phyloP scores from a whole-genome alignment of 2,888 invertebrate species.

The Belgica antarctica region DNA sequence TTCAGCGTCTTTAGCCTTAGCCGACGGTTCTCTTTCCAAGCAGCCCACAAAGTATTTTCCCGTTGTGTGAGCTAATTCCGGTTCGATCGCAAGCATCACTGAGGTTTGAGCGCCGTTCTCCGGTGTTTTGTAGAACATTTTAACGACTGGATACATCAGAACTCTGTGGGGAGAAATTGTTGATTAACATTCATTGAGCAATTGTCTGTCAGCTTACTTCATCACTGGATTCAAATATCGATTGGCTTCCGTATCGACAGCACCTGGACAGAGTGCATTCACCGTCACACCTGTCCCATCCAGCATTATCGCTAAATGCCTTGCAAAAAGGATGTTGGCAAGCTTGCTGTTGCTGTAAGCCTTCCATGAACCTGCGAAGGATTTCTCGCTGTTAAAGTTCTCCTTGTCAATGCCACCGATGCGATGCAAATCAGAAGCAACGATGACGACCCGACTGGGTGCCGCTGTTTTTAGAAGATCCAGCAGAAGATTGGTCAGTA shows the following conservation, averaged over 20 bases:
- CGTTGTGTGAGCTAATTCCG: conserved; percentile 44
- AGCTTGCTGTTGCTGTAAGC: conserved; percentile 80
- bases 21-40: conserved; percentile 43
- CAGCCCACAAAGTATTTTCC: conserved; percentile 46
- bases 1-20: conserved; percentile 41
- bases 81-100: conserved; percentile 46
- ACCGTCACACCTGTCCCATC: conserved; percentile 71
- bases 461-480: conserved; percentile 67
- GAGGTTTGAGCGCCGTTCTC: conserved; percentile 46
- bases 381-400: conserved; percentile 66
- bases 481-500: conserved; percentile 70
- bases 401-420: conserved; percentile 64
- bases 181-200: background rate
- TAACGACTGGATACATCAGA: conserved; percentile 51
- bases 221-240: conserved; percentile 57
- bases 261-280: conserved; percentile 76
- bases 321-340: conserved; percentile 72
- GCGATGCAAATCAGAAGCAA: conserved; percentile 66
- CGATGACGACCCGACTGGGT: conserved; percentile 69
- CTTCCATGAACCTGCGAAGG: conserved; percentile 63
- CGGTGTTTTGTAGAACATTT: conserved; percentile 44
- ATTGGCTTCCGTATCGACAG: conserved; percentile 69
- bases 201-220: conserved; percentile 43
- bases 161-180: background rate
- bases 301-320: conserved; percentile 63